Evolutionary conservation across 2,113 vertebrate species (phyloP).

Genomic region (Nothocercus nigrocapillus): DNA sequence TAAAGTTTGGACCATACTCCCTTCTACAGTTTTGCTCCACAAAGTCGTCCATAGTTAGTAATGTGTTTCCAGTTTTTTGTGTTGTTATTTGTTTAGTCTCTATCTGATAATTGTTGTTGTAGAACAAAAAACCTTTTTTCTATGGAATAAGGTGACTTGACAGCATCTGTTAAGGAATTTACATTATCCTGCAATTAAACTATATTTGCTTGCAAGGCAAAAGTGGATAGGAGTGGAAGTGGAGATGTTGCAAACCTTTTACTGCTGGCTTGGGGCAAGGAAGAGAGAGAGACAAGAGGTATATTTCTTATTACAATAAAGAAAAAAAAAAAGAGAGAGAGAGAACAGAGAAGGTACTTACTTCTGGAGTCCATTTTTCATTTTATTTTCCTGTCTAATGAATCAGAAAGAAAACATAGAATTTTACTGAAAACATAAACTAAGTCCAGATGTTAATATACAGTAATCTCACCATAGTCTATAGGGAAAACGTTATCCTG

Average conservation of each 20-base stretch:
- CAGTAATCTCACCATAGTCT: background rate
- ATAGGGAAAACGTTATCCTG: background rate
- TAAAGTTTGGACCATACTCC: background rate
- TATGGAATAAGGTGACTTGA: background rate
- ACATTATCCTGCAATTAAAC: background rate
- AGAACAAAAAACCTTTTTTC: background rate
- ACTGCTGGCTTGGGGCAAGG: background rate
- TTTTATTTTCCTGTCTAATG: background rate
- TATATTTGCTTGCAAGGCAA: accelerated
- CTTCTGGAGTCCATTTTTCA: background rate
- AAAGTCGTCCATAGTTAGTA: background rate
- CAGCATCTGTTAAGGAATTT: background rate
- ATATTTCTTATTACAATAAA: background rate
- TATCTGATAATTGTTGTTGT: background rate
- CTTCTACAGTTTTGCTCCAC: background rate
- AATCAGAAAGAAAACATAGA: background rate
- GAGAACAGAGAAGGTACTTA: background rate
- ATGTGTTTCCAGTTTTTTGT: background rate
- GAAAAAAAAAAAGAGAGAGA: background rate
- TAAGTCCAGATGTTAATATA: background rate
- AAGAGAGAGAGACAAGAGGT: background rate
- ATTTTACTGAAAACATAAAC: background rate
- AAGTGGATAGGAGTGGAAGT: background rate
- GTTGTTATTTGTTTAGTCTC: background rate
- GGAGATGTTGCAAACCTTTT: background rate